Evolutionary conservation across 2,888 invertebrate species (phyloP), one percentile per base, ranked within the genome.

Genomic region (Iselma pallidipennis): DNA sequence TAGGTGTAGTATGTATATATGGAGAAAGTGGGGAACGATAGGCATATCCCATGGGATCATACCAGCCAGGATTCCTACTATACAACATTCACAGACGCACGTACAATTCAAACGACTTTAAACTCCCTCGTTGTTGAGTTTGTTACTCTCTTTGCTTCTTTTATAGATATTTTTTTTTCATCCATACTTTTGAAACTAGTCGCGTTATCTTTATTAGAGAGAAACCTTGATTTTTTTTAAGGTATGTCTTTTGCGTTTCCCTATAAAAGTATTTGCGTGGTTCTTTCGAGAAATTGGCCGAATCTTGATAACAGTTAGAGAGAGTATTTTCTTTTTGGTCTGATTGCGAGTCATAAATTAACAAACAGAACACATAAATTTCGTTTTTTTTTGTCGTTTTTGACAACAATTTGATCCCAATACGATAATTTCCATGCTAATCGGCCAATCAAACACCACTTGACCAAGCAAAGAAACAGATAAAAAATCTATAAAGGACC

Each of bases 51-150:
- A 28, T n/a, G 50, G 50, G 50, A 50, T 14, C 14, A 2, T 28
- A 29, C 16, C 42, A 16, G 16, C 14, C 42, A 16, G 14, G 42
- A 14, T 37, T 37, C 42, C 14, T 37, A n/a, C 14, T n/a, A 37
- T 14, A 28, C 50, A 26, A 29, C 50, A 29, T 28, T 50, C 50
- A 26, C 26, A n/a, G 26, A 50, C 50, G 50, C 50, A 50, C 50
- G 50, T 50, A 29, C 50, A 25, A 50, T 28, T 29, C 50, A 50
- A 50, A 50, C 50, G 50, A 50, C 50, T 50, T 29, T 50, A 50
- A 50, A 50, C 16, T 29, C 50, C 50, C 16, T 19, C 37, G 37
- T 37, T 33, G 31, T 33, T 33, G 31, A 14, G 31, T 33, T 14
- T 33, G 14, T 33, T 37, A 2, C 7, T 37, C 14, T 37, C 37